Percentiles rank a stretch among this genome's conserved stretches.
phyloP scores from a whole-genome alignment of 2,888 invertebrate species.

The Mythimna pallens region DNA sequence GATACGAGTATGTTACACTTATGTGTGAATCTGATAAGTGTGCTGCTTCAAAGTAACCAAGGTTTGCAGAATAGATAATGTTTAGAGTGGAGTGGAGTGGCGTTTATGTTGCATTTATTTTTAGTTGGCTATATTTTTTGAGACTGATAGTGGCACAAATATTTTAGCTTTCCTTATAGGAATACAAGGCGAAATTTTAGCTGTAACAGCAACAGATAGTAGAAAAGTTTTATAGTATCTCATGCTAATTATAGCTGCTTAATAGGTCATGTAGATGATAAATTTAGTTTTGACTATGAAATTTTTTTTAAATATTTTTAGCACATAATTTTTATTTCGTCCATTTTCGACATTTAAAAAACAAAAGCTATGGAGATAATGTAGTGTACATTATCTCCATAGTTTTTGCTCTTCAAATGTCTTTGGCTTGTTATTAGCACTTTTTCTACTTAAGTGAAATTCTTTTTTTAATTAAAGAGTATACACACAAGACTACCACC shows the following conservation, averaged over 20 bases:
- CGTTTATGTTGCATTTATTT: slow-evolving; percentile 6
- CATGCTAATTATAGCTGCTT: too few species aligned
- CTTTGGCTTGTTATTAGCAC: slow-evolving; percentile 31
- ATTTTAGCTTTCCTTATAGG: too few species aligned
- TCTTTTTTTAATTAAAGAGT: slow-evolving; percentile 22
- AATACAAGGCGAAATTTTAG: too few species aligned
- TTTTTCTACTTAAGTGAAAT: slow-evolving; percentile 34
- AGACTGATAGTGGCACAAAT: too few species aligned
- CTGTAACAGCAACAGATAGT: too few species aligned
- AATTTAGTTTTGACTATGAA: background rate
- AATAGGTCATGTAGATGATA: background rate
- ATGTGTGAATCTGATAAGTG: slow-evolving; percentile 40
- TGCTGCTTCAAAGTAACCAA: slow-evolving; percentile 24
- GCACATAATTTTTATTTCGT: background rate
- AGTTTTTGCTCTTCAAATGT: slow-evolving; percentile 17
- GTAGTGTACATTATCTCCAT: slow-evolving; percentile 10
- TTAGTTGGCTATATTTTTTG: too few species aligned
- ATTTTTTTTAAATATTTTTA: too few species aligned
- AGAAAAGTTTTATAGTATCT: too few species aligned
- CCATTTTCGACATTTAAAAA: too few species aligned
- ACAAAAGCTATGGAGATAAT: too few species aligned
- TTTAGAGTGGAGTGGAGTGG: slow-evolving; percentile 40
- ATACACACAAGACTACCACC: background rate
- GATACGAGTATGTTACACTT: slow-evolving; percentile 24
- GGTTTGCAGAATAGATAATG: slow-evolving; percentile 22